Percentiles rank a stretch among this genome's conserved stretches.
These are phyloP conservation scores for Zophobas morio DNA, from an alignment of 1,140 invertebrate genomes.

Conservation along the genomic window DNA sequence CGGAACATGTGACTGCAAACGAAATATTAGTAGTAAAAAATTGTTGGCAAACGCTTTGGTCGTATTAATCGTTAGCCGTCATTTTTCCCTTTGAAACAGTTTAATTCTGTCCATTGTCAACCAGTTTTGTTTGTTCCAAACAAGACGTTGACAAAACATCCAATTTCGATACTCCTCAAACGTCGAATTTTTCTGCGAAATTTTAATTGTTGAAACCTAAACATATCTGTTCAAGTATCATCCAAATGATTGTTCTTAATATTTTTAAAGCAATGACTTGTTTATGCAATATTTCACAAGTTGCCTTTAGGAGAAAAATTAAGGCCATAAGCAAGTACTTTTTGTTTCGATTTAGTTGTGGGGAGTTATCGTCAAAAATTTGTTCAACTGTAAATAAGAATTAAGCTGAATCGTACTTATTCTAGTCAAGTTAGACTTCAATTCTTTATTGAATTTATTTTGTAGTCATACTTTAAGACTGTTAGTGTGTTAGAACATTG, in stretches of 20 bases:
- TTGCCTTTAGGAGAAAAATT: slow-evolving; percentile 18
- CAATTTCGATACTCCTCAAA: slow-evolving; percentile 28
- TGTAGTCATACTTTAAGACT: slow-evolving; percentile 36
- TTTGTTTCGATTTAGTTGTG: background rate
- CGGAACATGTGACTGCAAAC: slow-evolving; percentile 31
- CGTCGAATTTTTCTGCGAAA: slow-evolving; percentile 10
- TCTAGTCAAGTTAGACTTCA: slow-evolving; percentile 3
- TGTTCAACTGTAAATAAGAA: slow-evolving; percentile 1
- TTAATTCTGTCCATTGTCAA: slow-evolving; percentile 15
- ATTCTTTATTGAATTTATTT: slow-evolving; percentile 10
- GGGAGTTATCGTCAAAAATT: slow-evolving; percentile 21
- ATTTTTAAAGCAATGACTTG: slow-evolving; percentile 25
- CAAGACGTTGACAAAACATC: background rate
- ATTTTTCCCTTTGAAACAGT: slow-evolving; percentile 30
- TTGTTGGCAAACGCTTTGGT: slow-evolving; percentile 41
- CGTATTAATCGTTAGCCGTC: slow-evolving; percentile 23
- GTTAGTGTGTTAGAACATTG: slow-evolving; percentile 35
- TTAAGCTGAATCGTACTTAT: slow-evolving; percentile 23
- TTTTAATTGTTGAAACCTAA: background rate
- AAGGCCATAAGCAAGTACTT: background rate
- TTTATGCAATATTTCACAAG: slow-evolving; percentile 17
- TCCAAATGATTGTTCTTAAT: too few species aligned
- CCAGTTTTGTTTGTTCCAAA: background rate
- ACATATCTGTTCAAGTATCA: too few species aligned
- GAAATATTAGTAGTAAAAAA: slow-evolving; percentile 42